Percentiles rank a stretch among this genome's conserved stretches.
These are phyloP conservation scores for Heterohyrax brucei DNA, from an alignment of 2,797 vertebrate species.

Conservation along the genomic window DNA sequence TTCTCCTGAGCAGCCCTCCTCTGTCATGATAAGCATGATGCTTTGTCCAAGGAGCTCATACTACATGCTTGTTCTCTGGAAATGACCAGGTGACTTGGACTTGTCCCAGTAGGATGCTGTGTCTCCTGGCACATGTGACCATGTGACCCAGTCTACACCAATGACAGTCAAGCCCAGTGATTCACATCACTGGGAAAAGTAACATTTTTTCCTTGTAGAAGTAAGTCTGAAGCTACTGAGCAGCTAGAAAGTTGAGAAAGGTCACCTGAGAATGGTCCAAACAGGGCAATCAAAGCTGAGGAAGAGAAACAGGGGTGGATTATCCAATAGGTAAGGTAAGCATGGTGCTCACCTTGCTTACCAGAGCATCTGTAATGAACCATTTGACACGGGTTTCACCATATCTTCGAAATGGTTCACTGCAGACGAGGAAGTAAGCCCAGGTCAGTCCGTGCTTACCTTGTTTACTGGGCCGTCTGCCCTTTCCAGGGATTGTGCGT, in stretches of 20 bases:
- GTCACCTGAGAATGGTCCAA: neutral
- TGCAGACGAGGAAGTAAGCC: no score
- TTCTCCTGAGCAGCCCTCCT: neutral
- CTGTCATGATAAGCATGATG: neutral
- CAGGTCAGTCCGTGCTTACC: no score
- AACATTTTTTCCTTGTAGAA: neutral
- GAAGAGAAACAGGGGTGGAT: no score
- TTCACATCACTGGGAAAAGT: neutral
- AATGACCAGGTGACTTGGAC: neutral
- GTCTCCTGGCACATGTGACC: neutral
- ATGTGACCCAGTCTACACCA: neutral
- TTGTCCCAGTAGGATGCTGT: neutral
- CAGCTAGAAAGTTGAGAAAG: neutral
- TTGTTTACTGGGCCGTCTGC: no score
- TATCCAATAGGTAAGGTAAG: no score
- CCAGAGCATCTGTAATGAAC: no score
- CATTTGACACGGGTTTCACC: no score
- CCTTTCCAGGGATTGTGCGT: no score
- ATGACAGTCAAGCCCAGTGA: neutral
- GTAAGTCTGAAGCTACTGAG: neutral
- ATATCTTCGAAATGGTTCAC: no score
- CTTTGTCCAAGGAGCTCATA: neutral
- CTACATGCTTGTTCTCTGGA: neutral
- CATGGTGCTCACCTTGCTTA: no score
- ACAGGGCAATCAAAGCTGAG: neutral